Conservation (phyloP, 2,888 invertebrate species). For the Portevinia maculata region DNA sequence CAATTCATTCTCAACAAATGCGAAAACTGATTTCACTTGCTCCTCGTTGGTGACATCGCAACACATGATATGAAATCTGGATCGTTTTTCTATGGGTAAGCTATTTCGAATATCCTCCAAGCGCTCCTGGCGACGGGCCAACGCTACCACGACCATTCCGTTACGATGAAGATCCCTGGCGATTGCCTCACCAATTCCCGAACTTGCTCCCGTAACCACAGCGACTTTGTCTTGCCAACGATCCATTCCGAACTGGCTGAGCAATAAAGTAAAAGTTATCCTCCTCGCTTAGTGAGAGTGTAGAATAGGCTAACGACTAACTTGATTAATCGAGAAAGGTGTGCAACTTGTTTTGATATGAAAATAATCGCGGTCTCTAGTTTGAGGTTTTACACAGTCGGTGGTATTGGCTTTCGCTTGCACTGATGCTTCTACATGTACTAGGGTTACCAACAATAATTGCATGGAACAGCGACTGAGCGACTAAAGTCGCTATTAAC, state of each 20-base stretch:
- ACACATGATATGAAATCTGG: slow-evolving; percentile 80
- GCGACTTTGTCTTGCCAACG: slow-evolving; percentile 67
- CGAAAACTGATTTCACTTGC: slow-evolving; percentile 84
- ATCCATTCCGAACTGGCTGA: slow-evolving; percentile 55
- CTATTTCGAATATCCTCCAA: slow-evolving; percentile 49
- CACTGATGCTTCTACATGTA: too few species aligned
- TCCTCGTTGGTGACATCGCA: slow-evolving; percentile 85
- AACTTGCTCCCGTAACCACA: slow-evolving; percentile 64
- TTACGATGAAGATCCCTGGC: slow-evolving; percentile 56
- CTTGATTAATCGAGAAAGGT: slow-evolving; percentile 30
- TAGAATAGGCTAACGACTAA: slow-evolving; percentile 1
- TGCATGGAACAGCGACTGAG: too few species aligned
- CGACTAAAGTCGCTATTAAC: too few species aligned
- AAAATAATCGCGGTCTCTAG: neutral
- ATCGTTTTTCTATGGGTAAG: slow-evolving; percentile 57
- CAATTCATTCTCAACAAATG: slow-evolving; percentile 82
- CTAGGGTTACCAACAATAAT: neutral
- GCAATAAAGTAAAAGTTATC: neutral
- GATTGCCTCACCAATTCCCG: slow-evolving; percentile 67
- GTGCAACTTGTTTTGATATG: slow-evolving; percentile 10
- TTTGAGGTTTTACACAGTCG: slow-evolving; percentile 23
- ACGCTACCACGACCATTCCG: slow-evolving; percentile 60
- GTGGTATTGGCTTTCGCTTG: neutral
- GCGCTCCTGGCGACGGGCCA: slow-evolving; percentile 59
- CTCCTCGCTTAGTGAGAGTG: too few species aligned